Evolutionary conservation across 2,113 vertebrate genomes (phyloP).

Genomic region (Saguinus midas): DNA sequence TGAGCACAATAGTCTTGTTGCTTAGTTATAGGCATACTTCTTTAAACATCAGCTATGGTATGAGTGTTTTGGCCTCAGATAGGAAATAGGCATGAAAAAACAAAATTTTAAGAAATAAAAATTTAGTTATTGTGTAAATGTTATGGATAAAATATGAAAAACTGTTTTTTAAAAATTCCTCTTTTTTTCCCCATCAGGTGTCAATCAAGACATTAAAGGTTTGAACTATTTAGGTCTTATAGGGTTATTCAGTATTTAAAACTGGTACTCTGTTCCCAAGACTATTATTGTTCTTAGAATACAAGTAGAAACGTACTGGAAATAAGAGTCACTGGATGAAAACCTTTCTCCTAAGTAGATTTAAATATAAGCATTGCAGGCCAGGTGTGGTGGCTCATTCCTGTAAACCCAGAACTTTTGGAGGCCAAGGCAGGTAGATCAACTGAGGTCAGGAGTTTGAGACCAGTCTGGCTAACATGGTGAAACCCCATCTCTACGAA

Average conservation of each 20-base stretch:
- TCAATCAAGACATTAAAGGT: constrained; percentile 26
- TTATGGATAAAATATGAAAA: constrained; percentile 26
- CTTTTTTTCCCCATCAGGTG: constrained; percentile 34
- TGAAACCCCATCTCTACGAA: neutral
- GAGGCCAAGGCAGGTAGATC: too few species aligned
- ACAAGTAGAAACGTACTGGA: neutral
- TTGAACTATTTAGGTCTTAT: neutral
- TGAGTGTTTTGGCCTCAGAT: neutral
- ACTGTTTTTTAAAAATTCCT: neutral
- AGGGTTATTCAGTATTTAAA: neutral
- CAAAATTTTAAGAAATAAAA: constrained; percentile 29
- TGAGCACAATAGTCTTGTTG: neutral
- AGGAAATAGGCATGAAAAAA: constrained; percentile 26
- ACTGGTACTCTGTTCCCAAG: neutral
- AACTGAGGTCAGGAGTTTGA: neutral
- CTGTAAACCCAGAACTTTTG: neutral
- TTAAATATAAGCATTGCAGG: neutral
- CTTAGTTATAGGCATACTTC: constrained; percentile 14
- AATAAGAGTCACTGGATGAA: neutral
- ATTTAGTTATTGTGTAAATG: constrained; percentile 9
- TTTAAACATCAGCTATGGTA: neutral
- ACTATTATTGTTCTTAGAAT: neutral
- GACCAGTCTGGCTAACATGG: neutral
- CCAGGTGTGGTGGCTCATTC: neutral
- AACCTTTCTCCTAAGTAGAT: neutral